Evolutionary conservation across 2,113 vertebrate genomes (phyloP), one percentile per base, ranked within the genome.

Genomic region (Oenanthe oenanthe): DNA sequence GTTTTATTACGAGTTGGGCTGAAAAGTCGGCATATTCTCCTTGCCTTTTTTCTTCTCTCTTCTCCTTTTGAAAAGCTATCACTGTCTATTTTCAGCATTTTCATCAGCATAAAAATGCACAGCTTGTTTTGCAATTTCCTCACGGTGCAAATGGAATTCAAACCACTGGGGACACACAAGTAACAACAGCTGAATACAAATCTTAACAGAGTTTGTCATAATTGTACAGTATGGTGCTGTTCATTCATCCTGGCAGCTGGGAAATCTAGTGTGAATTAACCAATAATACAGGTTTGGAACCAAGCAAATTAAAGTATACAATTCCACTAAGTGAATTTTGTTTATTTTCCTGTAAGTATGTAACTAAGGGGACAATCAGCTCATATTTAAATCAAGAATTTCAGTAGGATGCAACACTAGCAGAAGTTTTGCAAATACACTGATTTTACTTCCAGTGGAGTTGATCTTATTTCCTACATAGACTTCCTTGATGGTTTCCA

Each of bases 81-180:
- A 8, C 38, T 25, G 13, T 29, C 61, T 92, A 53, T 53, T 95
- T 93, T 91, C 86, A 87, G 81, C 50, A 28, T 87, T 89, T 91
- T 61, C 73, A 91, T 85, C 78, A 89, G 80, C 73, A 91, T 92
- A 87, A 93, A 96, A 95, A 89, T 58, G 77, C 77, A 85, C 65
- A 82, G 87, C 57, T 92, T 92, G 45, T 72, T 91, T 81, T 92
- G 45, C 74, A 70, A 79, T 95, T 95, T 95, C 65, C 70, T 94
- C 77, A 68, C 0, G 0, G 80, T 0, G 0, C 61, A 93, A 95
- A 96, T 50, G 58, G 84, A 87, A 94, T 81, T 89, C 58, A 94
- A 82, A 68, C 34, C 85, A 79, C 88, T 50, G 67, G 54, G 74
- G 81, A 74, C 60, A 61, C 32, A 48, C 1, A 4, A 85, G 65